phyloP scores from a whole-genome alignment of 2,888 invertebrate species.

The Branchipolynoe longqiensis region DNA sequence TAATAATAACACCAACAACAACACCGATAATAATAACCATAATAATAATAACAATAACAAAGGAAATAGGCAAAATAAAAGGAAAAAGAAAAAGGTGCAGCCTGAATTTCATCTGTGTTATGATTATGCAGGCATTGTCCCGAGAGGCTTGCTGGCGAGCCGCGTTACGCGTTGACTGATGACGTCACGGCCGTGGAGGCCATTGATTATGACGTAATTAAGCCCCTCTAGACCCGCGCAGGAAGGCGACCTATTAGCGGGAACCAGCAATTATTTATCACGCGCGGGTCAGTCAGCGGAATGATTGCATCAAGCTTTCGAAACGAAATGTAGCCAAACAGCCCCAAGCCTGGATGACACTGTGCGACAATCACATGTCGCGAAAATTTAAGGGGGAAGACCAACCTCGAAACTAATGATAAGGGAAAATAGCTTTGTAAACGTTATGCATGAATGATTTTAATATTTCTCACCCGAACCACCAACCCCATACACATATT shows the following conservation, averaged over 20 bases:
- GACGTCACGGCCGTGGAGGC: neutral
- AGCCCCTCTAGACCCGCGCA: neutral
- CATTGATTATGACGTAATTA: slow-evolving; percentile 18
- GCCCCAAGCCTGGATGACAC: too few relatives aligned
- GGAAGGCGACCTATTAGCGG: neutral
- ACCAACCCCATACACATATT: too few relatives aligned
- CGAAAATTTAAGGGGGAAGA: too few relatives aligned
- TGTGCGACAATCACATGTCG: too few relatives aligned
- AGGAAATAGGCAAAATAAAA: neutral
- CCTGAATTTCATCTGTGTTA: neutral
- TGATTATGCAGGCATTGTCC: neutral
- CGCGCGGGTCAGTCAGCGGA: neutral
- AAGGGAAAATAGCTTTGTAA: too few relatives aligned
- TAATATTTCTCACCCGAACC: too few relatives aligned
- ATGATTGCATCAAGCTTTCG: neutral
- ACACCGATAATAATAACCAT: neutral
- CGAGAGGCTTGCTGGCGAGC: neutral
- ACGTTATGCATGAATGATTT: too few relatives aligned
- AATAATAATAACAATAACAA: neutral
- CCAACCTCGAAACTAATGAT: too few relatives aligned
- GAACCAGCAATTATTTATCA: neutral
- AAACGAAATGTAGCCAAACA: too few relatives aligned
- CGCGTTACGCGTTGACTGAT: neutral
- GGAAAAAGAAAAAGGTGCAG: neutral
- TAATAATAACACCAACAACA: too few relatives aligned